Base-by-base conservation (phyloP, 2,888 invertebrate genomes). In the Xanthia togata region DNA sequence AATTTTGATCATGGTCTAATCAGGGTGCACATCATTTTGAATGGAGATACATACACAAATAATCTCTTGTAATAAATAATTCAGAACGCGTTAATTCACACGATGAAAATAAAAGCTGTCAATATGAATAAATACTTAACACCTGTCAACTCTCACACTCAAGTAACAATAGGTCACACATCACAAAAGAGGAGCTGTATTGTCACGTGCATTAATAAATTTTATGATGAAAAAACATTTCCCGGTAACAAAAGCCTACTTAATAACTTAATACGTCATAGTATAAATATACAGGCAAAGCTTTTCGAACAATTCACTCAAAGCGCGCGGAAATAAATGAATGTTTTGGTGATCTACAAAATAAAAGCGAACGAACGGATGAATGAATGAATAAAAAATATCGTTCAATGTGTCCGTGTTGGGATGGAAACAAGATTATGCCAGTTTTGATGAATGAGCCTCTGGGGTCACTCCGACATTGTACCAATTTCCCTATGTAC, bases 381-480 rank as follows among this genome's bases (percentile, higher is more conserved):
- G 79, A 81, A 79, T 82, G 82, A 92, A 90, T 90, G 89, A 91
- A 92, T 90, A 90, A 91, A 93, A 92, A 92, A 91, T 91, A 91
- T 88, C 88, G 89, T 88, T 92, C 90, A 92, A 93, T 93, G 92
- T 90, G 91, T 89, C 90, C 88, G 90, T 89, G 92, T 91, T 89
- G 89, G 87, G 83, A 85, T 89, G 90, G 90, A 91, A 93, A 94
- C 93, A 92, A 92, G 93, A 93, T 93, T 92, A 93, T 92, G 89
- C 88, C 89, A 89, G 91, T 91, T 92, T 89, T 94, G 94, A 95
- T 92, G 91, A 93, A 95, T 92, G 92, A 90, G 90, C 82, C 94
- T 83, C 92, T 73, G 74, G 93, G 92, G 93, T 89, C 88, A 81
- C 68, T 59, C 84, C 87, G 87, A 90, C 91, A 90, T 81, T 83